Evolutionary conservation across 2,888 invertebrate species (phyloP), one percentile per base, ranked within the genome.

Genomic region (Hoplodrina ambigua): DNA sequence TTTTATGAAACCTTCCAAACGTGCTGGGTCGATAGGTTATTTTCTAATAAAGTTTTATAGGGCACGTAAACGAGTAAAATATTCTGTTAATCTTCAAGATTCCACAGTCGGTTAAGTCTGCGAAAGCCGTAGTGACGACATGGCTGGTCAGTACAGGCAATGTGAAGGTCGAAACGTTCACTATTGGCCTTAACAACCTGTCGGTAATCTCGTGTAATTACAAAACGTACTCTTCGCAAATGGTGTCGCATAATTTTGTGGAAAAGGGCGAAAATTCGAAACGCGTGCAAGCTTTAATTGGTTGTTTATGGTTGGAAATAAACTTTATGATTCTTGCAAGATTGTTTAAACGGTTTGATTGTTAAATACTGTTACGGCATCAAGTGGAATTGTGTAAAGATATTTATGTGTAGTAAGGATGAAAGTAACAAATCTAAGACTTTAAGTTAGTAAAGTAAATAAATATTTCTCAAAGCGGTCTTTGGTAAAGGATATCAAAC

Each of bases 91-190:
- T 69, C 78, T 83, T 79, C 75, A 64, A 72, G 71, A 81, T 60
- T 63, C 72, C 44, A 69, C 57, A 49, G 66, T 53, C 60, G 33
- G 69, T 69, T 67, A 58, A 67, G 67, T 69, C 81, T 78, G 80
- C 85, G 87, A 87, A 83, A 88, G 87, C 85, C 86, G 85, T 89
- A 90, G 89, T 90, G 90, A 92, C 90, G 90, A 86, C 80, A 81
- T 86, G 84, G 82, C 88, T 89, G 86, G 84, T 86, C 87, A 86
- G 81, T 81, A 74, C 79, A 82, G 85, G 86, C 94, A 94, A 93
- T 92, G 93, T 93, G 92, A 94, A 94, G 94, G 94, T 88, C 91
- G 88, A 83, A 81, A 87, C 91, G 85, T 90, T 92, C 92, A 90
- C 92, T 88, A 88, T 85, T 86, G 90, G 85, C 91, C 90, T 92